Evolutionary conservation across 2,888 invertebrate genomes (phyloP).

Genomic region (Leuctra nigra): DNA sequence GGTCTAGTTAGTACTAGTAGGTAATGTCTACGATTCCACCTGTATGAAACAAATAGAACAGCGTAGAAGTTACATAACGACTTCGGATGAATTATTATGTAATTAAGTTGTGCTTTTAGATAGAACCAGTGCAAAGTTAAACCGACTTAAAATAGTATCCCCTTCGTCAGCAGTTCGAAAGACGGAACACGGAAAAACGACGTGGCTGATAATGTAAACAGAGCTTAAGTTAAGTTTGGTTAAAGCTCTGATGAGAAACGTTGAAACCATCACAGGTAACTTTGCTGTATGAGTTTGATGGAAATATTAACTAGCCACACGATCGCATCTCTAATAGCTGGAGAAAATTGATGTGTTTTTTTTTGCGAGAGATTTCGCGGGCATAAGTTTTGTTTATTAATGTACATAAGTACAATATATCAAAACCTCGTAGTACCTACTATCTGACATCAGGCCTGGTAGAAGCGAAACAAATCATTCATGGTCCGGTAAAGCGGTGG

Average conservation of each 20-base stretch:
- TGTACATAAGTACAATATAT: slow-evolving; percentile 13
- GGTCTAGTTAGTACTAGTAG: background rate
- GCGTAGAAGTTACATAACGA: slow-evolving; percentile 1
- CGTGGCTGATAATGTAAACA: background rate
- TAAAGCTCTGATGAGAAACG: background rate
- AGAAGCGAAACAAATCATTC: slow-evolving; percentile 11
- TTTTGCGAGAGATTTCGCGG: background rate
- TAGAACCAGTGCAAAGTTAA: background rate
- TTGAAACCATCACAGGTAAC: background rate
- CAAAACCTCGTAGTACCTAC: slow-evolving; percentile 8
- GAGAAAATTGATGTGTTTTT: slow-evolving; percentile 15
- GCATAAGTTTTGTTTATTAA: slow-evolving; percentile 19
- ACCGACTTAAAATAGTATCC: background rate
- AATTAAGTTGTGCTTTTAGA: background rate
- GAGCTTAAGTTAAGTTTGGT: background rate
- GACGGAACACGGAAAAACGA: background rate
- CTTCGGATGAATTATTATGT: background rate
- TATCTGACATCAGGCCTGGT: slow-evolving; percentile 11
- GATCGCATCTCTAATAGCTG: slow-evolving; percentile 11
- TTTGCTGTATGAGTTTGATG: background rate
- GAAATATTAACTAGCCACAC: background rate
- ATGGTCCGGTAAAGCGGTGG: too few relatives aligned
- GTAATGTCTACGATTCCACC: slow-evolving; percentile 3
- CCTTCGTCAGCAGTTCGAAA: background rate
- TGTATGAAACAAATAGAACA: background rate